Percentiles rank a stretch among this genome's conserved stretches.
Evolutionary conservation across 2,113 vertebrate genomes (phyloP).

Genomic region (Aspiorhynchus laticeps): DNA sequence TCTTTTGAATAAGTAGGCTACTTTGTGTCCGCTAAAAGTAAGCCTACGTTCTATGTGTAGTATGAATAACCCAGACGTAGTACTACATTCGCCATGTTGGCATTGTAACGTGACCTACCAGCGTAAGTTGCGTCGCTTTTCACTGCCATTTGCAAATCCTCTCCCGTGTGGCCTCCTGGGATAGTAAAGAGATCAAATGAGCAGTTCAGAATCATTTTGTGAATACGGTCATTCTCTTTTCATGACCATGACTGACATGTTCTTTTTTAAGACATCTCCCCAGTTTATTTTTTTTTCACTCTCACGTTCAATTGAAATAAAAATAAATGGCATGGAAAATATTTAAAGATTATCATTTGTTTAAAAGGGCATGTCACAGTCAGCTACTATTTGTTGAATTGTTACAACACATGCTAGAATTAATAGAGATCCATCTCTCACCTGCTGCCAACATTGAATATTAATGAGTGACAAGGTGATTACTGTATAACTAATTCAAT

Average conservation of each 20-base stretch:
- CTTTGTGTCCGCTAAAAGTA: not conserved
- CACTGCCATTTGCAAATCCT: too few species aligned
- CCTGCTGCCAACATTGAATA: not conserved
- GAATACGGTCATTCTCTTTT: too few species aligned
- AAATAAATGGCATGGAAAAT: not conserved
- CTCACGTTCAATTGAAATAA: not conserved
- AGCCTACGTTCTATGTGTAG: too few species aligned
- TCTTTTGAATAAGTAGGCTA: not conserved
- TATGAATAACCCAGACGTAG: too few species aligned
- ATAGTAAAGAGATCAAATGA: too few species aligned
- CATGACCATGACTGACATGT: not conserved
- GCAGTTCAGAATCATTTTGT: too few species aligned
- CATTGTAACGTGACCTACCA: too few species aligned
- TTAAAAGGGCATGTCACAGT: not conserved
- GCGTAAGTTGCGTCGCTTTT: too few species aligned
- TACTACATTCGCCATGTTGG: too few species aligned
- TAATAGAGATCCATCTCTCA: not conserved
- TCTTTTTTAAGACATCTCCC: not conserved
- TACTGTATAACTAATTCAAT: not conserved
- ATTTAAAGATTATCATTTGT: not conserved
- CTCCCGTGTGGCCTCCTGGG: too few species aligned
- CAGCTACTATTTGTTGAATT: too few species aligned
- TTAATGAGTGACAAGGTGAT: not conserved
- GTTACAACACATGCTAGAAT: too few species aligned
- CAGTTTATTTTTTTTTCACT: not conserved